Conservation (phyloP, 2,113 vertebrate species). For the Larimichthys polyactis region DNA sequence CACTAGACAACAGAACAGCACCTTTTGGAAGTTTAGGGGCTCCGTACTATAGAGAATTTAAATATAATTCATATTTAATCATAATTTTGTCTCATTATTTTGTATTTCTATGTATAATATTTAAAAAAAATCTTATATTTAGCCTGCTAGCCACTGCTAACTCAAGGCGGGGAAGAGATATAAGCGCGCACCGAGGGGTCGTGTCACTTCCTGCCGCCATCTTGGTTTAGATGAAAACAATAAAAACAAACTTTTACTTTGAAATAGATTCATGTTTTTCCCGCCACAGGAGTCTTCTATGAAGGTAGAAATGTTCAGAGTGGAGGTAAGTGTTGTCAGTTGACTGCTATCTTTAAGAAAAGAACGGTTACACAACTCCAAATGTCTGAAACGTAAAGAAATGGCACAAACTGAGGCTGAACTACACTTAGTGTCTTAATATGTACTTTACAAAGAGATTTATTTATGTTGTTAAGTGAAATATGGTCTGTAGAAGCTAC, state of each 20-base stretch:
- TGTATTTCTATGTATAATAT: neutral
- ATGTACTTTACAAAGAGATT: too few relatives aligned
- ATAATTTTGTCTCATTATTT: neutral
- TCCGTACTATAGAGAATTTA: too few relatives aligned
- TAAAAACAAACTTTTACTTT: too few relatives aligned
- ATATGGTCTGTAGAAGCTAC: neutral
- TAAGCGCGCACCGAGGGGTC: too few relatives aligned
- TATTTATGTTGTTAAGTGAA: neutral
- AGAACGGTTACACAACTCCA: neutral
- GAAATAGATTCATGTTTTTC: rapidly evolving
- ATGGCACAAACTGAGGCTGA: neutral
- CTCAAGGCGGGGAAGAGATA: too few relatives aligned
- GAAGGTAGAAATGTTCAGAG: neutral
- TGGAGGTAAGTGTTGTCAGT: conserved; percentile 7
- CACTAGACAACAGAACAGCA: too few relatives aligned
- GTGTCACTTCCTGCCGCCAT: conserved; percentile 19
- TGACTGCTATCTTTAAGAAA: neutral
- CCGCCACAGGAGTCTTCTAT: neutral
- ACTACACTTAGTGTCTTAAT: too few relatives aligned
- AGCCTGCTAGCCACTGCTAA: too few relatives aligned
- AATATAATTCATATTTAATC: too few relatives aligned
- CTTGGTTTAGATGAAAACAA: neutral
- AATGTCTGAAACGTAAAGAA: neutral
- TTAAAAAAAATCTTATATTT: too few relatives aligned
- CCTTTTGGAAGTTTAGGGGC: too few relatives aligned